Conservation (phyloP, 2,113 vertebrate species). For the Macheiramphus alcinus region DNA sequence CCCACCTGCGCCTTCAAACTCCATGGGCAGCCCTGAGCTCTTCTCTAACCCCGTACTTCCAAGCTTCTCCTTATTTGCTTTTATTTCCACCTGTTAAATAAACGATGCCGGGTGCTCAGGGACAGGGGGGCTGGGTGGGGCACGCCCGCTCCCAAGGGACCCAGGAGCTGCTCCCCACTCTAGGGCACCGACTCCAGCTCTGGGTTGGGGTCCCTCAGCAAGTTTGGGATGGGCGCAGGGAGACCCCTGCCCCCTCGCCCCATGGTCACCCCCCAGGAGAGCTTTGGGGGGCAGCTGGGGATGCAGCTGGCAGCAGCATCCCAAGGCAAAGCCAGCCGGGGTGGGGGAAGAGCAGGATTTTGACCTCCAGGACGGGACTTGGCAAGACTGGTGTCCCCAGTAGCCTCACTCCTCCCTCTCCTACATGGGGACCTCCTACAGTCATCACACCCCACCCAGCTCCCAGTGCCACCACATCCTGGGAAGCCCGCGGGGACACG, state of each 20-base stretch:
- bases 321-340: not conserved
- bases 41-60: constrained; percentile 40
- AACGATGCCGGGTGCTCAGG: not conserved
- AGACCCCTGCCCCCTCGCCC: not conserved
- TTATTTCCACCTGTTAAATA: constrained; percentile 56
- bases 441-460: not conserved
- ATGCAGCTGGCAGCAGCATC: not conserved
- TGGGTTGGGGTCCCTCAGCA: not conserved
- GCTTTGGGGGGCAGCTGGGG: not conserved
- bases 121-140: not conserved
- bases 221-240: not conserved
- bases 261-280: not conserved
- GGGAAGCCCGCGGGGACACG: not conserved
- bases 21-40: not conserved
- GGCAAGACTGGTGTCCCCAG: rapidly evolving
- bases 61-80: constrained; percentile 58
- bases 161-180: not conserved
- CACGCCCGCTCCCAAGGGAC: not conserved
- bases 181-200: not conserved
- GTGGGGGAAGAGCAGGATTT: not conserved
- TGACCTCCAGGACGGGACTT: not conserved
- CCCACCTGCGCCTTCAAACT: not conserved
- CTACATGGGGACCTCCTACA: not conserved
- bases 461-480: not conserved
- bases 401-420: not conserved